Evolutionary conservation across 37 sponge, comb jelly and placozoan genomes (phyloP), one percentile per base, ranked within the genome.

Genomic region (Oopsacas minuta): DNA sequence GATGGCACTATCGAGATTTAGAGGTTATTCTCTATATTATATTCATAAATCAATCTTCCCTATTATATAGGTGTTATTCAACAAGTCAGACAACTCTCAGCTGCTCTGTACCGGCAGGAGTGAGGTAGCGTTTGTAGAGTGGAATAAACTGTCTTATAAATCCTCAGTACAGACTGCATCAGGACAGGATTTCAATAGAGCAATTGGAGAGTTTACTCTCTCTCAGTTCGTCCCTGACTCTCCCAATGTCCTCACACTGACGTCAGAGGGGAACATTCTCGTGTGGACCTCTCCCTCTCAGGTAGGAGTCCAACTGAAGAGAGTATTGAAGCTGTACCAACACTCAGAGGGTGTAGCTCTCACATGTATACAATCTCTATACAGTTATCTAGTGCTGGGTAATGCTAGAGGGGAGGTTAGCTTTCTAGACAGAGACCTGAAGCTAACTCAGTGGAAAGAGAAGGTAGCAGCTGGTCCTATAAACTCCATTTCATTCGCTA

Each of bases 111-210:
- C 75, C 28, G 75, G 75, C 3, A 3, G 75, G 75, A 61, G 17
- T 3, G 75, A 61, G 30, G 75, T 61, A 3, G 75, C 75, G 20
- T 61, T 61, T 61, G 75, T 61, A 34, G 75, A 61, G 75, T 61
- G 75, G 75, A 12, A n/a, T 34, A 61, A 34, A 61, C 28, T 25
- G 17, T 61, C 75, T 12, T 61, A 61, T 34, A 61, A 12, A 34
- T 61, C 75, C 75, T 61, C 75, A 5, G 75, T 61, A 12, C 75
- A 61, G 30, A 61, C 28, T 3, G 75, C 75, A 3, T 83, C 82
- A 32, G 84, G 82, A 17, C 88, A 92, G 88, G 91, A 91, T 36
- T 97, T 97, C 89, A 97, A 94, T 82, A 90, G 87, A 52, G 52
- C 94, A 1, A 82, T 95, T 0, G 99, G 95, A 0, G 61, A 85